A percentile compares a stretch with the other conserved stretches of the same genome.
Evolutionary conservation across 2,888 invertebrate species (phyloP).

Genomic region (Drosophila mayaguana): DNA sequence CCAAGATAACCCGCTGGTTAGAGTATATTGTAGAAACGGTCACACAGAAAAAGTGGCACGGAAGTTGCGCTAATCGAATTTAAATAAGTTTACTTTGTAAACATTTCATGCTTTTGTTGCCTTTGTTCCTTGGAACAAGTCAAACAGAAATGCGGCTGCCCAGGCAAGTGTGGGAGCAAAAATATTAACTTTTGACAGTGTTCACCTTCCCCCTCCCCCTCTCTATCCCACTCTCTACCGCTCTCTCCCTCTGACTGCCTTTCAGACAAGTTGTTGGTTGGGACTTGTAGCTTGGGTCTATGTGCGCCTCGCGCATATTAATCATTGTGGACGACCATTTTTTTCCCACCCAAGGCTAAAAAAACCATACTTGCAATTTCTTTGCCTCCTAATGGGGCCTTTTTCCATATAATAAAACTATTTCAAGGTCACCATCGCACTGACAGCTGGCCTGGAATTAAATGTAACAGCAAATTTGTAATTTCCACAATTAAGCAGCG

Average conservation of each 20-base stretch:
- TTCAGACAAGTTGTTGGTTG: neutral
- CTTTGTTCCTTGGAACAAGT: constrained; percentile 37
- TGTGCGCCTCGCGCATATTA: constrained; percentile 70
- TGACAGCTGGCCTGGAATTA: constrained; percentile 49
- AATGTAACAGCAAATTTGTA: constrained; percentile 40
- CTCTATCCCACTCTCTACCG: neutral
- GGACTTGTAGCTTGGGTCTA: constrained; percentile 10
- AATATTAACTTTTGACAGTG: constrained; percentile 74
- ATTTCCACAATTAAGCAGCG: constrained; percentile 40
- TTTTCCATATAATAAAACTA: constrained; percentile 32
- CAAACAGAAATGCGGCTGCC: constrained; percentile 54
- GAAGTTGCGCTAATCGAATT: constrained; percentile 79
- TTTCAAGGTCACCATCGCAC: constrained; percentile 43
- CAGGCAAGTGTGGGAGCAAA: constrained; percentile 37
- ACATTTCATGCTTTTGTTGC: constrained; percentile 62
- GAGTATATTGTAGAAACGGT: neutral
- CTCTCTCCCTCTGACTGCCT: neutral
- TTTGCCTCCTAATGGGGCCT: constrained; percentile 38
- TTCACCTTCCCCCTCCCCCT: neutral
- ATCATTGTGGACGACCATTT: constrained; percentile 63
- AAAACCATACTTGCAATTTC: constrained; percentile 51
- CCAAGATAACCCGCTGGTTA: neutral
- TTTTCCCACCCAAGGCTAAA: constrained; percentile 49
- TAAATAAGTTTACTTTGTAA: constrained; percentile 78
- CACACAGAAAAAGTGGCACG: constrained; percentile 32